phyloP scores from a whole-genome alignment of 2,797 vertebrate species.

The Poecilia velifera region DNA sequence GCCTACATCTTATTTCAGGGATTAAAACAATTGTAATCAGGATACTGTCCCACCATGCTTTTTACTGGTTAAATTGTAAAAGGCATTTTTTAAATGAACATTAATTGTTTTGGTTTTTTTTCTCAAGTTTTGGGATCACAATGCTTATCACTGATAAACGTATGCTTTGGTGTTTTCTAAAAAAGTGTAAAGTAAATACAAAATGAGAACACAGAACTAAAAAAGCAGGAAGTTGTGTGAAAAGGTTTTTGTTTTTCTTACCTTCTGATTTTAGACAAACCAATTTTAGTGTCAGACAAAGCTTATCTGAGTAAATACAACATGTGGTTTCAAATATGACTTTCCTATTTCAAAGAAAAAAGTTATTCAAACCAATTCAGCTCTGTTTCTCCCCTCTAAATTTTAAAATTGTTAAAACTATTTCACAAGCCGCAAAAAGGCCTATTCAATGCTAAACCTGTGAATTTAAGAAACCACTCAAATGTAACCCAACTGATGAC shows the following conservation, averaged over 20 bases:
- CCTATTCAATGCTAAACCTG: neutral
- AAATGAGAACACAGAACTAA: neutral
- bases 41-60: no score
- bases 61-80: no score
- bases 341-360: neutral
- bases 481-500: no score
- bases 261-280: neutral
- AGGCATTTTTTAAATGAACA: no score
- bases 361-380: neutral
- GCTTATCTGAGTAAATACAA: neutral
- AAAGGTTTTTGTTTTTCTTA: neutral
- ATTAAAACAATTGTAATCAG: neutral
- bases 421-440: neutral
- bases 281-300: neutral
- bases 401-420: no score
- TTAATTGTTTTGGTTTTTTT: no score
- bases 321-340: neutral
- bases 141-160: neutral
- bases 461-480: neutral
- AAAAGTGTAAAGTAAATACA: neutral
- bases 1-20: neutral
- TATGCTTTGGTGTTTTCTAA: neutral
- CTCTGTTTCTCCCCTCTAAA: neutral
- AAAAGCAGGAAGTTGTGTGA: neutral
- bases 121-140: neutral